Percentiles rank a stretch among this genome's conserved stretches.
Conservation (phyloP, 2,888 invertebrate genomes). For the Ceratothoa steindachneri region DNA sequence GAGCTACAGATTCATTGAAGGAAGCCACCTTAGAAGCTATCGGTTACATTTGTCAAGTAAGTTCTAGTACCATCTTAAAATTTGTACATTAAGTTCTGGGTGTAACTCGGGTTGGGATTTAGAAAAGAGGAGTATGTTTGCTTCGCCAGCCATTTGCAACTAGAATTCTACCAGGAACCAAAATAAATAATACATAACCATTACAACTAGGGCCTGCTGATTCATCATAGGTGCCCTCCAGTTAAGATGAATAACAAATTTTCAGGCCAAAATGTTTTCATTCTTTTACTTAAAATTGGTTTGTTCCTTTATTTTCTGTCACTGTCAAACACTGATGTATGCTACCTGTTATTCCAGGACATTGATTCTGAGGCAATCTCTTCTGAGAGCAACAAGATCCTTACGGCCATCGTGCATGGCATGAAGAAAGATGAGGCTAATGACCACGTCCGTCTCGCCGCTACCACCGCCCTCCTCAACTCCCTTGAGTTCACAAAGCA, state of each 20-base stretch:
- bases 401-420: slow-evolving; percentile 97
- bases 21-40: slow-evolving; percentile 97
- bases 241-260: too few species aligned
- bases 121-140: too few species aligned
- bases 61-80: slow-evolving; percentile 56
- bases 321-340: too few species aligned
- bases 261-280: too few species aligned
- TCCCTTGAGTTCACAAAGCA: slow-evolving; percentile 97
- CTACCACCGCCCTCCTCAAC: slow-evolving; percentile 92
- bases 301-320: too few species aligned
- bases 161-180: too few species aligned
- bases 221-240: too few species aligned
- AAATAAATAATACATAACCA: too few species aligned
- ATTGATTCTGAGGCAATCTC: slow-evolving; percentile 81
- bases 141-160: too few species aligned
- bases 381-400: slow-evolving; percentile 87
- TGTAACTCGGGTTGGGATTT: too few species aligned
- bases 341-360: slow-evolving; percentile 41
- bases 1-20: slow-evolving; percentile 80
- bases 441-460: slow-evolving; percentile 89
- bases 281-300: too few species aligned
- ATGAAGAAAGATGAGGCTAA: slow-evolving; percentile 93
- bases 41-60: slow-evolving; percentile 98
- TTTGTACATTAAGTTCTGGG: neutral
- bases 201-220: too few species aligned